Evolutionary conservation across 1,140 invertebrate species (phyloP), one percentile per base, ranked within the genome.

Genomic region (Drosophila insularis): DNA sequence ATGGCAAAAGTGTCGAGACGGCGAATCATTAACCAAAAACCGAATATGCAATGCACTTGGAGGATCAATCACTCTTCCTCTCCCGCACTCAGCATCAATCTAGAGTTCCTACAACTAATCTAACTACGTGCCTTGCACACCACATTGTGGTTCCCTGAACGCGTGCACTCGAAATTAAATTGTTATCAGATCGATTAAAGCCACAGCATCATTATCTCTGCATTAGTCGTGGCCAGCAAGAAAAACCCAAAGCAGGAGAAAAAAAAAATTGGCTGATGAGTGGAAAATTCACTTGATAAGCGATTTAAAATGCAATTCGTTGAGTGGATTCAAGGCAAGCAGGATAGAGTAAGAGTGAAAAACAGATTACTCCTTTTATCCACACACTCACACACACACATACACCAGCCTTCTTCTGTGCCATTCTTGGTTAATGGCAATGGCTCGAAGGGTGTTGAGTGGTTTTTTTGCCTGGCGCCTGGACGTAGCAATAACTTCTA

Each of bases 121-220:
- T 78, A 64, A 32, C 74, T 86, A 85, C 81, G 81, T 86, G 81
- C 82, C 75, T 56, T 31, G 81, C 71, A 81, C 82, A 79, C 79
- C 75, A 59, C 79, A 87, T 60, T 56, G 78, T 79, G 43, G 43
- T 50, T 50, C 2, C 37, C 75, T 68, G 75, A 79, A 27, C 27
- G 82, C 82, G 82, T 87, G 84, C 72, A 82, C 75, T 82, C 61
- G 75, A 87, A 87, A 87, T 87, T 87, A 87, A 87, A 89, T 87
- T 87, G 84, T 82, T 87, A 87, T 87, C 82, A 89, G 87, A 87
- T 87, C 82, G 82, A 87, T 87, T 84, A 87, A 86, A 87, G 84
- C 82, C 81, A 61, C 84, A 80, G 84, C 80, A 89, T 87, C 80
- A 87, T 87, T 87, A 89, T 87, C 84, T 89, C 79, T 55, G 82